These are phyloP conservation scores for Sturmia bella DNA, from an alignment of 2,888 invertebrate species.

Conservation along the genomic window DNA sequence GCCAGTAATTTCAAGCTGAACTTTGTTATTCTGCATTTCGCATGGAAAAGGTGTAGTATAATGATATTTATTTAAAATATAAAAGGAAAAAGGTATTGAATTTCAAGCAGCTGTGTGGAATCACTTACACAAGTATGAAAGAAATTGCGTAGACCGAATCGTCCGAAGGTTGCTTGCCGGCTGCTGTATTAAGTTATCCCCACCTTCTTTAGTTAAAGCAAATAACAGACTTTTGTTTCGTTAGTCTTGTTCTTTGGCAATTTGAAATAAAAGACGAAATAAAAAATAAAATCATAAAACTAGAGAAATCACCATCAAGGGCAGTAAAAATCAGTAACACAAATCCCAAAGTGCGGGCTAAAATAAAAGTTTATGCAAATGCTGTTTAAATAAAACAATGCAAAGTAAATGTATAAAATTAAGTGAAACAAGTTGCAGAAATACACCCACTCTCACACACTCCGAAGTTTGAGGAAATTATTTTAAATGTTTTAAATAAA, in stretches of 20 bases:
- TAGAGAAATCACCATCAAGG: conserved; percentile 58
- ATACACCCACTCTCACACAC: background rate
- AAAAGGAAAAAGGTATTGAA: conserved; percentile 71
- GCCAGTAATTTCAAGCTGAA: too few species aligned
- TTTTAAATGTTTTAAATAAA: conserved; percentile 57
- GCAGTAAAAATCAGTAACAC: conserved; percentile 70
- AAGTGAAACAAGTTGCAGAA: conserved; percentile 57
- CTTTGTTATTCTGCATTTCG: too few species aligned
- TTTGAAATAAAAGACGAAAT: conserved; percentile 45
- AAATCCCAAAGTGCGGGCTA: conserved; percentile 72
- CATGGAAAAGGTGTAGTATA: background rate
- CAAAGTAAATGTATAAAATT: conserved; percentile 66
- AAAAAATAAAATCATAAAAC: conserved; percentile 43
- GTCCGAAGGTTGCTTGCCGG: conserved; percentile 12
- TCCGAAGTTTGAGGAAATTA: conserved; percentile 41
- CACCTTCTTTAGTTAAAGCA: conserved; percentile 46
- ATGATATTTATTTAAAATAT: conserved; percentile 1
- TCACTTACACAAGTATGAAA: conserved; percentile 58
- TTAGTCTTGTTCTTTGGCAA: conserved; percentile 44
- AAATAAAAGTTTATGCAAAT: conserved; percentile 74
- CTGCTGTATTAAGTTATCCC: conserved; percentile 1
- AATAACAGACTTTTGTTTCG: conserved; percentile 56
- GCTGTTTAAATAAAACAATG: conserved; percentile 66
- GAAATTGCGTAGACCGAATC: conserved; percentile 42
- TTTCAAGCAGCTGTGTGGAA: conserved; percentile 73